phyloP scores from a whole-genome alignment of 2,888 invertebrate species.

The Argyresthia goedartella region DNA sequence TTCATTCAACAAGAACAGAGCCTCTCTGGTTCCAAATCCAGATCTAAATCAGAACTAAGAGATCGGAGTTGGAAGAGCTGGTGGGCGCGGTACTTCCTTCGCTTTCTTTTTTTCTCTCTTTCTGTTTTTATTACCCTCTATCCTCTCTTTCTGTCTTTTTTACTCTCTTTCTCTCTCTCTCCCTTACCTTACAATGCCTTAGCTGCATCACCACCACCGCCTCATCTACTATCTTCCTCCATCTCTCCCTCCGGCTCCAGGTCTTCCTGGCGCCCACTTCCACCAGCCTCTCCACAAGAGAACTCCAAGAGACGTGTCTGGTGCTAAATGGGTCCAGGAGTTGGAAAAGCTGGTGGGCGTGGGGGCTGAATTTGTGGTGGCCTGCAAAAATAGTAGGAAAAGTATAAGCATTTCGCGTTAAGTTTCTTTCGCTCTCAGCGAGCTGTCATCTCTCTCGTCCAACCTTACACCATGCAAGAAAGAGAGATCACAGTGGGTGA shows the following conservation, averaged over 20 bases:
- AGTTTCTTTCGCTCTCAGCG: background rate
- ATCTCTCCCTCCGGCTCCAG: conserved; percentile 33
- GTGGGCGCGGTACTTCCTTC: too few relatives aligned
- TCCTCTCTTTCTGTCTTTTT: background rate
- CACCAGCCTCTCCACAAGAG: conserved; percentile 42
- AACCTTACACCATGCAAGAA: too few relatives aligned
- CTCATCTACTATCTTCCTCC: background rate
- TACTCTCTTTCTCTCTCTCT: too few relatives aligned
- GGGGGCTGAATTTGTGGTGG: conserved; percentile 41
- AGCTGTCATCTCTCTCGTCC: too few relatives aligned
- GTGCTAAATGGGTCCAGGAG: conserved; percentile 40
- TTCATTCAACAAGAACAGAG: too few relatives aligned
- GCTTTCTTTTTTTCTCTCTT: background rate
- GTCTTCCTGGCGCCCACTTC: conserved; percentile 44
- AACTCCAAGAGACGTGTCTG: conserved; percentile 52
- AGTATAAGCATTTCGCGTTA: background rate
- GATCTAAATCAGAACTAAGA: too few relatives aligned
- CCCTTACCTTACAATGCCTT: background rate
- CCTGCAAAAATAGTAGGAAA: conserved; percentile 23
- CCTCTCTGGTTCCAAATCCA: too few relatives aligned
- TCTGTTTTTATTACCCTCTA: background rate
- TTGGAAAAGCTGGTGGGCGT: conserved; percentile 46
- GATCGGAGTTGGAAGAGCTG: too few relatives aligned
- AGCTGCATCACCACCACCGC: background rate
- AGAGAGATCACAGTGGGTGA: too few relatives aligned